Evolutionary conservation across 2,797 vertebrate species (phyloP).

Genomic region (Yasuhikotakia modesta): DNA sequence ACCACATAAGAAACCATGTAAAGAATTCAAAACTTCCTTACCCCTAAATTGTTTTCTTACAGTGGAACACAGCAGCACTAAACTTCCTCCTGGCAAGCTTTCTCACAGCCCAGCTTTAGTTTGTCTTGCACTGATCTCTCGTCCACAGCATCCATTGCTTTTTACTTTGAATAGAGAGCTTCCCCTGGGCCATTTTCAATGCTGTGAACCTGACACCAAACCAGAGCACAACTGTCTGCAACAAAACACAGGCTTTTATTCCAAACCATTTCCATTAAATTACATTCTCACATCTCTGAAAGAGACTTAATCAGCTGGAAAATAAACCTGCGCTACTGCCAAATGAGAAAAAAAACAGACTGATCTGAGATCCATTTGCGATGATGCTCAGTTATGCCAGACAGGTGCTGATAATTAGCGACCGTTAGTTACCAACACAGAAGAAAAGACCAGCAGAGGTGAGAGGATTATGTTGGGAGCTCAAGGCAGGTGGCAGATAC

Average conservation of each 20-base stretch:
- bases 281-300: constrained; percentile 42
- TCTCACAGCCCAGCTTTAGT: constrained; percentile 9
- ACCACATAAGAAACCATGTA: too few species aligned
- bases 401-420: constrained; percentile 57
- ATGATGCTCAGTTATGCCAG: constrained; percentile 23
- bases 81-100: constrained; percentile 7
- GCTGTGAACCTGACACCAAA: constrained; percentile 39
- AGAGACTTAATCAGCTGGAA: constrained; percentile 48
- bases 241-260: constrained; percentile 56
- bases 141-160: constrained; percentile 15
- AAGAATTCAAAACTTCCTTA: background rate
- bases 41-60: background rate
- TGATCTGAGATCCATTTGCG: constrained; percentile 22
- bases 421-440: constrained; percentile 42
- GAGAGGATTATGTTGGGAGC: constrained; percentile 26
- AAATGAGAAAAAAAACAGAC: background rate
- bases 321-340: constrained; percentile 10
- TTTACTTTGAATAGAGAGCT: constrained; percentile 9
- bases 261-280: constrained; percentile 55
- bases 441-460: constrained; percentile 15
- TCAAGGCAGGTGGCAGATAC: constrained; percentile 38
- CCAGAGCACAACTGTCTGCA: constrained; percentile 43
- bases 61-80: constrained; percentile 7
- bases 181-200: constrained; percentile 23
- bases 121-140: constrained; percentile 6